These are phyloP conservation scores for Carcina quercana DNA, from an alignment of 2,888 invertebrate species.

Conservation along the genomic window DNA sequence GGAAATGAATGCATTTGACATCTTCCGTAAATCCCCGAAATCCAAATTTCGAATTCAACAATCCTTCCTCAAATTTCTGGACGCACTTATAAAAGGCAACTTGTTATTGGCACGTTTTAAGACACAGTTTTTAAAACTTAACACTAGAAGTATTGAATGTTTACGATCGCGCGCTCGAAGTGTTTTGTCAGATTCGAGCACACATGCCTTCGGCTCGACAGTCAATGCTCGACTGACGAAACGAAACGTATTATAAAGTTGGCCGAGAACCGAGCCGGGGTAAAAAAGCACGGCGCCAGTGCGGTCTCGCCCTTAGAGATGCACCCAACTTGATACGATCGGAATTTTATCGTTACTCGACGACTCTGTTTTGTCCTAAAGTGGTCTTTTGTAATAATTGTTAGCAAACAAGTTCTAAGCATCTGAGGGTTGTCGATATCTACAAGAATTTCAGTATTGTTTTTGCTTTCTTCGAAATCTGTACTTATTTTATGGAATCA, in stretches of 20 bases:
- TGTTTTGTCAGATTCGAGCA: conserved; percentile 7
- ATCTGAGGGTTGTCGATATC: too few relatives aligned
- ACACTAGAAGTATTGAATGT: conserved; percentile 16
- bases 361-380: too few relatives aligned
- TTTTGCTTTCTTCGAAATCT: too few relatives aligned
- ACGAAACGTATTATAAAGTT: conserved; percentile 40
- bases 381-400: too few relatives aligned
- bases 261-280: conserved; percentile 41
- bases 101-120: conserved; percentile 42
- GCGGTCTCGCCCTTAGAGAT: conserved; percentile 70
- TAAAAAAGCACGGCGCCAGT: conserved; percentile 72
- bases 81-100: conserved; percentile 32
- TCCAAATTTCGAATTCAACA: conserved; percentile 28
- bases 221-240: conserved; percentile 48
- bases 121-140: conserved; percentile 34
- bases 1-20: conserved; percentile 48
- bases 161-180: conserved; percentile 16
- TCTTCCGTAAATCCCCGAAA: conserved; percentile 38
- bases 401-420: too few relatives aligned
- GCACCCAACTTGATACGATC: conserved; percentile 35
- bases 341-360: conserved; percentile 43
- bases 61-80: conserved; percentile 26
- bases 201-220: conserved; percentile 36
- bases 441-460: too few relatives aligned
- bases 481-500: too few relatives aligned